Evolutionary conservation across 2,888 invertebrate species (phyloP).

Genomic region (Melinopterus prodromus): DNA sequence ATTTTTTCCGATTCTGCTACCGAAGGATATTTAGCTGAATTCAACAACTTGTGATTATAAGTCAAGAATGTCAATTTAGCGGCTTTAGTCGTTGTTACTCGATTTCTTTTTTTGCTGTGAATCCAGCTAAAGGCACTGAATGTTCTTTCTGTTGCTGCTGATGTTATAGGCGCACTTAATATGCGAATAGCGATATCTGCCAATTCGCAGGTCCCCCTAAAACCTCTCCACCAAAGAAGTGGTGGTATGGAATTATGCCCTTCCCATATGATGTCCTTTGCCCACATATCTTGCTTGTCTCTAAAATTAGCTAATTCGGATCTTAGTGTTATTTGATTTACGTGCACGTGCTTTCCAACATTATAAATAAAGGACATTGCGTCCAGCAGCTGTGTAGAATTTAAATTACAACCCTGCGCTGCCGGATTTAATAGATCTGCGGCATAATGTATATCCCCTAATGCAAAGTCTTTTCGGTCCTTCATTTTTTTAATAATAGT

Average conservation of each 20-base stretch:
- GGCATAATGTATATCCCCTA: background rate
- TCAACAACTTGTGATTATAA: background rate
- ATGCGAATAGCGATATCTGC: background rate
- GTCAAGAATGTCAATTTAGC: background rate
- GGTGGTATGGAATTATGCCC: constrained; percentile 4
- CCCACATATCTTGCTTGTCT: constrained; percentile 17
- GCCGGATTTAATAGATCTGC: background rate
- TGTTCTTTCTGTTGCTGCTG: constrained; percentile 4
- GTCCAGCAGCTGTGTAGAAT: background rate
- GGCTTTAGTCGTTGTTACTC: background rate
- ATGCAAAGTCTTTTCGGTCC: background rate
- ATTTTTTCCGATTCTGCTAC: background rate
- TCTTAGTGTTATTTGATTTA: background rate
- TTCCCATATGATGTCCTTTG: constrained; percentile 8
- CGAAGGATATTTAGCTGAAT: background rate
- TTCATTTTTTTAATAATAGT: background rate
- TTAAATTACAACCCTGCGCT: background rate
- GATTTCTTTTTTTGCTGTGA: background rate
- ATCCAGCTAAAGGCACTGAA: background rate
- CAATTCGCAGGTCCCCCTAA: background rate
- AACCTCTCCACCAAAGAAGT: constrained; percentile 4
- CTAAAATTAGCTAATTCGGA: constrained; percentile 13
- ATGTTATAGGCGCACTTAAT: background rate
- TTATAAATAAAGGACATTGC: background rate
- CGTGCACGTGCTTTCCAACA: background rate